Evolutionary conservation across 2,888 invertebrate species (phyloP).

Genomic region (Dicranocentrus wangi): DNA sequence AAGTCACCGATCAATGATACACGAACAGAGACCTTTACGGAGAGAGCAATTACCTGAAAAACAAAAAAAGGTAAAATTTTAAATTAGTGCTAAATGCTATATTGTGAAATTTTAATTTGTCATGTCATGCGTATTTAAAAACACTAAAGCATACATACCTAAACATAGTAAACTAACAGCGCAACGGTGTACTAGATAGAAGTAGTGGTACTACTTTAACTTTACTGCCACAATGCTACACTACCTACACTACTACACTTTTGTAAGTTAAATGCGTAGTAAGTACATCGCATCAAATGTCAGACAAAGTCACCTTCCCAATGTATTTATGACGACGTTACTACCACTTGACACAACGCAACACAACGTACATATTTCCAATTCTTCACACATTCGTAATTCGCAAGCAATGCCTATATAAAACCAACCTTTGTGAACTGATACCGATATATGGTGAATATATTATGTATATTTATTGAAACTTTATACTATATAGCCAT

Average conservation of each 20-base stretch:
- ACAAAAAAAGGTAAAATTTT: neutral
- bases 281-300: neutral
- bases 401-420: neutral
- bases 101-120: neutral
- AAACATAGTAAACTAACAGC: neutral
- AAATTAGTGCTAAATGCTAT: conserved; percentile 6
- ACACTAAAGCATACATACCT: neutral
- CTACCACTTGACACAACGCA: neutral
- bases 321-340: neutral
- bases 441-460: neutral
- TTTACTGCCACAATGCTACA: neutral
- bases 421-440: neutral
- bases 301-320: conserved; percentile 23
- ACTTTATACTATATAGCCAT: no score
- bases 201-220: no score
- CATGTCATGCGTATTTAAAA: neutral
- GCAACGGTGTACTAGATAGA: neutral
- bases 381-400: no score
- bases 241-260: neutral
- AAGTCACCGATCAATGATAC: conserved; percentile 28
- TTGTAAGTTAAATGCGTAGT: neutral
- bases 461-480: neutral
- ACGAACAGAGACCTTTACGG: conserved; percentile 17
- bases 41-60: conserved; percentile 47
- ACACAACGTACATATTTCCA: neutral